phyloP scores from a whole-genome alignment of 2,888 invertebrate species.

The Acrocyrtus sp. region DNA sequence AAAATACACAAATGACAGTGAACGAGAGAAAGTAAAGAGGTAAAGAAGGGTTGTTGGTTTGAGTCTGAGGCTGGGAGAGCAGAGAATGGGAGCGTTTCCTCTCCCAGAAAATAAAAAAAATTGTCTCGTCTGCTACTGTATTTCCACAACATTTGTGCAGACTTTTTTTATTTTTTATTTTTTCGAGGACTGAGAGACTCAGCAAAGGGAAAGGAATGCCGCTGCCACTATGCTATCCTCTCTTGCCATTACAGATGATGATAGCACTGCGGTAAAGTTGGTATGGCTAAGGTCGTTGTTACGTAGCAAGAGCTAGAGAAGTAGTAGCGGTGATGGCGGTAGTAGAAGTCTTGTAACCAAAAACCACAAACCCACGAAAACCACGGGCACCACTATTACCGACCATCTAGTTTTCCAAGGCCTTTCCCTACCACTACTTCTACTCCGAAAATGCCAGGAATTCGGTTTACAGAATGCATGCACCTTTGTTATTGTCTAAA shows the following conservation, averaged over 20 bases:
- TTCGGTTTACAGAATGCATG: slow-evolving; percentile 32
- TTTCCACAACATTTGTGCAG: slow-evolving; percentile 36
- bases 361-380: slow-evolving; percentile 43
- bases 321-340: slow-evolving; percentile 17
- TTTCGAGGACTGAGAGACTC: no score
- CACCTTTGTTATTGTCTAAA: not conserved
- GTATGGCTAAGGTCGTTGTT: slow-evolving; percentile 43
- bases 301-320: slow-evolving; percentile 20
- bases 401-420: slow-evolving; percentile 51
- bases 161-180: no score
- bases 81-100: slow-evolving; percentile 3
- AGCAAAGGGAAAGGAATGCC: not conserved
- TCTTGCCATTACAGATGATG: slow-evolving; percentile 33
- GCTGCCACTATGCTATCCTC: slow-evolving; percentile 12
- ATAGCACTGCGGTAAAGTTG: slow-evolving; percentile 42
- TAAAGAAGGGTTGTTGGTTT: slow-evolving; percentile 29
- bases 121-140: slow-evolving; percentile 15
- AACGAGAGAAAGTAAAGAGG: slow-evolving; percentile 20
- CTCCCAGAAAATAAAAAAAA: slow-evolving; percentile 16
- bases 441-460: slow-evolving; percentile 40
- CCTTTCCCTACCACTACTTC: slow-evolving; percentile 24
- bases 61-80: slow-evolving; percentile 1
- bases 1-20: slow-evolving; percentile 18
- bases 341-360: slow-evolving; percentile 48
- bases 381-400: slow-evolving; percentile 51